phyloP scores from a whole-genome alignment of 2,113 vertebrate species.

The Nerophis ophidion region DNA sequence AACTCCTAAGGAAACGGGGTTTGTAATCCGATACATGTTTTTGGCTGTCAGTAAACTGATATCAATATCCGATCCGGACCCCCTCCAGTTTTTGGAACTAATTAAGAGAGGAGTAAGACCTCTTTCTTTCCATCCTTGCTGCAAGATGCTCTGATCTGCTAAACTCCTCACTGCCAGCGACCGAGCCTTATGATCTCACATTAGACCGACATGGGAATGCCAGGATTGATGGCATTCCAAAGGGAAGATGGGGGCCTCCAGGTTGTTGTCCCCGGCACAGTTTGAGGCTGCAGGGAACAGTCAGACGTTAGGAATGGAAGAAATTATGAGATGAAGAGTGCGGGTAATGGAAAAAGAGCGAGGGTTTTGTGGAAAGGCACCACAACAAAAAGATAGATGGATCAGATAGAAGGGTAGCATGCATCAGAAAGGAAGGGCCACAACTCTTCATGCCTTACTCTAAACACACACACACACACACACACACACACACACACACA shows the following conservation, averaged over 20 bases:
- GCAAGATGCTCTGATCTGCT: no score
- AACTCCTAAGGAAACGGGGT: no score
- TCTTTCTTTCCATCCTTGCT: no score
- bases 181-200: conserved; percentile 71
- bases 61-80: no score
- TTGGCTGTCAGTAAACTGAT: no score
- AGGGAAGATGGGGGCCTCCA: conserved; percentile 46
- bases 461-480: conserved; percentile 33
- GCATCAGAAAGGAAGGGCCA: conserved; percentile 64
- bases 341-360: conserved; percentile 23
- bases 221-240: conserved; percentile 58
- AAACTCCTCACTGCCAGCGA: conserved; percentile 1
- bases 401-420: conserved; percentile 70
- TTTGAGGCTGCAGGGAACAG: conserved; percentile 53
- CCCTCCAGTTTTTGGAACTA: no score
- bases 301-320: conserved; percentile 61
- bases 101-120: no score
- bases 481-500: conserved; percentile 34
- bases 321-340: conserved; percentile 61
- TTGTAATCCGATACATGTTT: no score
- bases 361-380: conserved; percentile 41
- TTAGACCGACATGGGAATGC: conserved; percentile 48
- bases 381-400: conserved; percentile 74
- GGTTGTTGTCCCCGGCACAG: conserved; percentile 57
- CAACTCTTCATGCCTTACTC: conserved; percentile 19